Evolutionary conservation across 2,797 vertebrate genomes (phyloP), one percentile per base, ranked within the genome.

Genomic region (Natrix natrix): DNA sequence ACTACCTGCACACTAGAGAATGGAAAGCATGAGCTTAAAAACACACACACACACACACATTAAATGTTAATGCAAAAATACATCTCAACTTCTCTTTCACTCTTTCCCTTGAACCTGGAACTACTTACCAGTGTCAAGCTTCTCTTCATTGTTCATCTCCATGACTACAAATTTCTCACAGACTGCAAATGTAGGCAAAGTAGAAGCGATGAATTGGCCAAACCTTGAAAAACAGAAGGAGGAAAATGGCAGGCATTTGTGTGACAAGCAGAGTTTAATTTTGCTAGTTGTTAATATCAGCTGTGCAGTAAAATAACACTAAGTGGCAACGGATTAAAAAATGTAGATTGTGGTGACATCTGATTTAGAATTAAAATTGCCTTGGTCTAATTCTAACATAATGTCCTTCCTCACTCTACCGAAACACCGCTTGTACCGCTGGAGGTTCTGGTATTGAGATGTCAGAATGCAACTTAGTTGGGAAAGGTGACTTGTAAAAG

Each of bases 131-230:
- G 98, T 98, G 55, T 99, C 99, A 4, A 98, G 97, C 95, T 99
- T 99, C 97, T 99, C 99, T 96, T 99, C 99, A 5, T 98, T 98
- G 91, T 98, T 99, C 96, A 99, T 98, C 97, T 99, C 99, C 99
- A 99, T 99, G 93, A 99, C 97, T 22, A 99, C 99, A 97, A 99
- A 99, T 97, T 99, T 99, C 97, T 99, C 99, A 97, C 99, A 99
- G 93, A 99, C 99, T 0, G 99, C 99, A 93, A 99, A 99, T 0
- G 99, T 99, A 93, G 99, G 99, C 92, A 99, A 98, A 92, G 99
- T 99, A 43, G 99, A 99, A 91, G 99, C 99, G 96, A 99, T 98
- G 96, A 99, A 99, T 97, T 99, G 99, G 66, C 99, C 99, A 93
- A 99, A 99, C 96, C 99, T 99, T 97, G 20, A 96, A 32, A 88